Evolutionary conservation across 53 echinoderm and acorn worm species (phyloP), one percentile per base, ranked within the genome.

Genomic region (Holothuria scabra): DNA sequence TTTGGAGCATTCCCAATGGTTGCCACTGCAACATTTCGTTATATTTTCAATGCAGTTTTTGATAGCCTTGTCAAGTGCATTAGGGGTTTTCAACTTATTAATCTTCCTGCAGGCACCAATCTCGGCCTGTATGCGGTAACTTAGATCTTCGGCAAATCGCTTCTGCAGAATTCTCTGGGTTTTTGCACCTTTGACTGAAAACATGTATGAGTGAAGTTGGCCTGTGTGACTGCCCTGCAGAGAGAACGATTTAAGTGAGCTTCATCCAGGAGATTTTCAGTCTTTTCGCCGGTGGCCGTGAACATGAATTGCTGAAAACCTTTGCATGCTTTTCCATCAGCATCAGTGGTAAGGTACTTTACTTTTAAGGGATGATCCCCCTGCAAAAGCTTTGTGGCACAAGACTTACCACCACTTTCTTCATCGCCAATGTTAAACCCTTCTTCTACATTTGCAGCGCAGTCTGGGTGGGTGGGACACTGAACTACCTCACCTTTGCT

Each of bases 331-430:
- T 74, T 49, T 12, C 84, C 67, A 24, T 38, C n/a, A n/a, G n/a
- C n/a, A n/a, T n/a, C n/a, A n/a, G n/a, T n/a, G n/a, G n/a, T n/a
- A n/a, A n/a, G n/a, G 70, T 46, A 66, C 28, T 70, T 63, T 8
- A 87, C 88, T 18, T 23, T 18, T 19, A 84, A 13, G 22, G 59
- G 84, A 34, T 84, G 46, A 0, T 64, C 49, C 21, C 84, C 84
- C 26, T 65, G 38, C 3, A 56, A 20, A 21, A 84, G 66, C 24
- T 25, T 49, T 21, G 13, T 23, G 3, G 89, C 84, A 71, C 65
- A 79, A 23, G 35, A 46, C 8, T 13, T 57, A 2, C 89, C 89
- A 6, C 84, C 89, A 8, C 38, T n/a, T 8, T 60, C 55, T 31
- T 84, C 79, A 29, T 79, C 57, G 13, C 80, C 80, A 16, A 60